These are phyloP conservation scores for Callaeas wilsoni DNA, from an alignment of 2,113 vertebrate species.

Conservation along the genomic window DNA sequence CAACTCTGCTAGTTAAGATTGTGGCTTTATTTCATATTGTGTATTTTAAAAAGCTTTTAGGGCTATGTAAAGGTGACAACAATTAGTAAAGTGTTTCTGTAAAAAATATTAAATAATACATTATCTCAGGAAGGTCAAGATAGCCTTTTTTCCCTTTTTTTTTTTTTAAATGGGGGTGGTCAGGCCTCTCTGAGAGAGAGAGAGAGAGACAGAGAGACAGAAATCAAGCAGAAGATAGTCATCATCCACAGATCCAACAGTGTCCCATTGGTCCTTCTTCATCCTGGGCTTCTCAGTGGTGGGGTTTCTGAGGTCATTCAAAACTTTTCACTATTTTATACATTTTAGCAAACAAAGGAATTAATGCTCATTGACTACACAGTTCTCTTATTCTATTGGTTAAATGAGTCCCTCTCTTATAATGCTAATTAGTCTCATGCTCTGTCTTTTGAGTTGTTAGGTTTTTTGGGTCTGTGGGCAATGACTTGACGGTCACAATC, in stretches of 20 bases:
- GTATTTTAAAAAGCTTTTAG: not conserved
- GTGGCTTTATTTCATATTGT: not conserved
- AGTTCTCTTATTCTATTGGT: not conserved
- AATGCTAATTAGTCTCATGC: not conserved
- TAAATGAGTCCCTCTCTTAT: not conserved
- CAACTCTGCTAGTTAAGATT: not conserved
- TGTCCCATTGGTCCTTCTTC: not conserved
- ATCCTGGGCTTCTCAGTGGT: not conserved
- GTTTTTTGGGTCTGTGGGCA: not conserved
- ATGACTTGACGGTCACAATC: too few relatives aligned
- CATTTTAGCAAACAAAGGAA: not conserved
- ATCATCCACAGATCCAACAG: not conserved
- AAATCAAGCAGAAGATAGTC: not conserved
- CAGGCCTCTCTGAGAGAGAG: not conserved
- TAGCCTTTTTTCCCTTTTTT: rapidly evolving
- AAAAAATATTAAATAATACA: not conserved
- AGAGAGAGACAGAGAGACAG: not conserved
- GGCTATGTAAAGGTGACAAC: not conserved
- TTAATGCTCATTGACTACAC: not conserved
- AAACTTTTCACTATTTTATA: not conserved
- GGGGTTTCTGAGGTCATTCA: not conserved
- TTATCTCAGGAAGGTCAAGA: not conserved
- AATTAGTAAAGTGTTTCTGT: not conserved
- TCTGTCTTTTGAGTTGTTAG: not conserved
- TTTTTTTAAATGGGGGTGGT: not conserved